Base-by-base conservation (phyloP, 2,888 invertebrate species). In the Drosophila melanosoma region DNA sequence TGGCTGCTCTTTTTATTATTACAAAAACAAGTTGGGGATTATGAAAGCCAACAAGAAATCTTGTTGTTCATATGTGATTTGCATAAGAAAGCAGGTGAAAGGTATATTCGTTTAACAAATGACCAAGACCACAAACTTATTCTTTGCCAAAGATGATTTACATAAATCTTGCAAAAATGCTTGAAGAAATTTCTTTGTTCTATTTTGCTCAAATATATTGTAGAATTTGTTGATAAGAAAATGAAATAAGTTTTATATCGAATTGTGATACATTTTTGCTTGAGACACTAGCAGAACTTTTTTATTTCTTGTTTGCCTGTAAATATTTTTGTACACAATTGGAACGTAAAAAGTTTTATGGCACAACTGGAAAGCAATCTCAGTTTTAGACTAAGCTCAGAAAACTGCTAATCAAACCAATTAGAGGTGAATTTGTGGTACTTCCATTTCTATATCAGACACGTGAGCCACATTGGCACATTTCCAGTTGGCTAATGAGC, bases 401-500 rank as follows among this genome's bases (percentile, higher is more conserved):
- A 45, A 65, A 67, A 59, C 56, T 35, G 67, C 64, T 42, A 62
- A 79, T 70, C 62, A 60, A 60, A 71, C 79, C 79, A 78, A 78
- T 78, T 78, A 78, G 48, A 33, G 38, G 49, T 48, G 33, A 57
- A 58, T 51, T 60, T 64, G 36, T 32, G 59, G 26, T 58, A 20
- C 52, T 61, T 36, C 33, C 49, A 51, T 64, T 52, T 36, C 38
- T 61, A 60, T 29, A 57, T 57, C 12, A 56, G 68, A 48, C 64
- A 73, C 59, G 68, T 64, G 64, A 74, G 60, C 59, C 48, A 53
- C 63, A 58, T 62, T 66, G 60, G 53, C 72, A 76, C 68, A 74
- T 74, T 69, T 77, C 78, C 53, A 74, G 35, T 57, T 53, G 67
- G 75, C 81, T 81, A 81, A 72, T 81, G 79, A 79, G 69, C 73